Conservation (phyloP, 2,888 invertebrate genomes). For the Invenusta paracnida region DNA sequence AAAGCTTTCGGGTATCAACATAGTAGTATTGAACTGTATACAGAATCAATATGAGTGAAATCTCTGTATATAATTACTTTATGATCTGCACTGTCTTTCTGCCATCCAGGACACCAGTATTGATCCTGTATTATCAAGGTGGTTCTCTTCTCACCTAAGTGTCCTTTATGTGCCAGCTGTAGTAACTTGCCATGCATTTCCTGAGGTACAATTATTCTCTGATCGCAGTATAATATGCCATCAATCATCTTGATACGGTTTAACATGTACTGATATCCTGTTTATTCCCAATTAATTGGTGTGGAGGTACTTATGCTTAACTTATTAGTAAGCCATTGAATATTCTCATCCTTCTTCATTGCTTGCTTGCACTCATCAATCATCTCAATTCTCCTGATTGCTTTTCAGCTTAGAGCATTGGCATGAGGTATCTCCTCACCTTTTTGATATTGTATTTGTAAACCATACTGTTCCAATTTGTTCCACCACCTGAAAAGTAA, state of each 20-base stretch:
- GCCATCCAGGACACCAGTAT: conserved; percentile 12
- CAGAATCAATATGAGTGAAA: too few species aligned
- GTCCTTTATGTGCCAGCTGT: neutral
- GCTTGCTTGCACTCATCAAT: neutral
- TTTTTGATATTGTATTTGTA: neutral
- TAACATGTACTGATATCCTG: neutral
- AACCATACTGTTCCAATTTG: neutral
- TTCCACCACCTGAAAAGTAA: conserved; percentile 18
- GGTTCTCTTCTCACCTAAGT: neutral
- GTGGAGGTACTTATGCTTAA: neutral
- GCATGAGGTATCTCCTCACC: conserved; percentile 14
- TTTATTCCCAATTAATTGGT: neutral
- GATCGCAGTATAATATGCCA: neutral
- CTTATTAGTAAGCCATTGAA: neutral
- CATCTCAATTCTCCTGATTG: neutral
- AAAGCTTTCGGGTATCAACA: too few species aligned
- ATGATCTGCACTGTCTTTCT: too few species aligned
- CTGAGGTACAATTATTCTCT: neutral
- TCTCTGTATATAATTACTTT: too few species aligned
- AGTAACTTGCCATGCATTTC: neutral
- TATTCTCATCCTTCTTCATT: neutral
- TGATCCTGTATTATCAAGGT: neutral
- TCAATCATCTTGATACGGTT: neutral
- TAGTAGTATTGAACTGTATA: too few species aligned
- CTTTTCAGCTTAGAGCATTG: conserved; percentile 19